Base-by-base conservation (phyloP, 2,888 invertebrate species). In the Xanthia togata region DNA sequence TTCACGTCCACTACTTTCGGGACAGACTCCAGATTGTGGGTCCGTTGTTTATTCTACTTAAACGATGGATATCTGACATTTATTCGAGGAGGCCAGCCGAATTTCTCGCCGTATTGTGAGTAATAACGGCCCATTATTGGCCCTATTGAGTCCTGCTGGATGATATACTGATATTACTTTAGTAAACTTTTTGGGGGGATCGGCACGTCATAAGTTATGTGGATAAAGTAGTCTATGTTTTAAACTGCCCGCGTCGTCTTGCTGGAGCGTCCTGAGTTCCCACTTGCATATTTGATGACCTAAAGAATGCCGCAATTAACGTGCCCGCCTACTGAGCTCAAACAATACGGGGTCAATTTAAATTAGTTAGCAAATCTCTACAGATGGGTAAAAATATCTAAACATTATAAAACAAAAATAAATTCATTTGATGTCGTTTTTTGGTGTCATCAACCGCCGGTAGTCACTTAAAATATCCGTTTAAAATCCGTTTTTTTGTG, bases 1-100 rank as follows among this genome's bases (percentile, higher is more conserved):
- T 92, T 83, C 89, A 88, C 85, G 88, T 87, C 81, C 85, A 82
- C 84, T 83, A 85, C 84, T 87, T 88, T 87, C 74, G 79, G 81
- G 83, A 83, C 70, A 69, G 73, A 65, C 55, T 69, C 76, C 84
- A 89, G 87, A 90, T 91, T 89, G 88, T 82, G 79, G 82, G 85
- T 75, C 86, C 88, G 91, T 91, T 92, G 91, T 93, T 92, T 93
- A 91, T 94, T 93, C 91, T 92, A 91, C 90, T 93, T 93, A 93
- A 90, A 89, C 89, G 86, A 88, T 90, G 74, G 89, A 92, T 92
- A 92, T 93, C 89, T 92, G 93, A 94, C 94, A 89, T 93, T 93
- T 93, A 93, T 93, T 90, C 85, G 87, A 70, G 65, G 35, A 78
- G 72, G 38, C 78, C 53, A 80, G 81, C 86, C 78, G 81, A 82